Evolutionary conservation across 2,888 invertebrate genomes (phyloP), one percentile per base, ranked within the genome.

Genomic region (Clunio marinus): DNA sequence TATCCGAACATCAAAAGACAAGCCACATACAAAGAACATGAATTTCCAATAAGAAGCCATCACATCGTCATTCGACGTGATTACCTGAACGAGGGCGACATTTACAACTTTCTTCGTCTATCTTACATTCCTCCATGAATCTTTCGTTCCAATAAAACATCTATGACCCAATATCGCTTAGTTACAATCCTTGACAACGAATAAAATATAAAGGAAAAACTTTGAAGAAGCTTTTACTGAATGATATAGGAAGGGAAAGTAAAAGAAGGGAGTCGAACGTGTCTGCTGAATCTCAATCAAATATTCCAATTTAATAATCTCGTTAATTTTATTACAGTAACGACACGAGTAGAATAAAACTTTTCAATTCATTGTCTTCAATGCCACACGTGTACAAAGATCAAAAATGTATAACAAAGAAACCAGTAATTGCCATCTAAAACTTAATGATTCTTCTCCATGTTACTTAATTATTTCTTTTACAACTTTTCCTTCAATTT

Each of bases 261-360:
- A 25, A 27, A 13, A n/a, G 1, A 17, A 24, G 7, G 46, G 25
- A 37, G 25, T 17, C 10, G 28, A 63, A 63, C 63, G 63, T 63
- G 63, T 45, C 63, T 63, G 45, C 37, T 20, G 51, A 20, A 17
- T 37, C 37, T 45, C 45, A 62, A 62, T 62, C 62, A 63, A 46
- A 63, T 45, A 46, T 63, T 63, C 45, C 28, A 63, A 45, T 60
- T 60, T 60, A 63, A 63, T 63, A 63, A 63, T 63, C 63, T 37
- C 37, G 46, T 63, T 63, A 63, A 63, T 63, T 63, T 63, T 46
- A 63, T 46, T 63, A 46, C 63, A 45, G 24, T 15, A 32, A 24
- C 15, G 17, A 20, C 46, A 46, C 17, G 63, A 63, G 63, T 25
- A 25, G 63, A 45, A 63, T 63, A 45, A 63, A 13, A 20, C 37